Conservation (phyloP, 2,888 invertebrate genomes). For the Drosophila mimica region DNA sequence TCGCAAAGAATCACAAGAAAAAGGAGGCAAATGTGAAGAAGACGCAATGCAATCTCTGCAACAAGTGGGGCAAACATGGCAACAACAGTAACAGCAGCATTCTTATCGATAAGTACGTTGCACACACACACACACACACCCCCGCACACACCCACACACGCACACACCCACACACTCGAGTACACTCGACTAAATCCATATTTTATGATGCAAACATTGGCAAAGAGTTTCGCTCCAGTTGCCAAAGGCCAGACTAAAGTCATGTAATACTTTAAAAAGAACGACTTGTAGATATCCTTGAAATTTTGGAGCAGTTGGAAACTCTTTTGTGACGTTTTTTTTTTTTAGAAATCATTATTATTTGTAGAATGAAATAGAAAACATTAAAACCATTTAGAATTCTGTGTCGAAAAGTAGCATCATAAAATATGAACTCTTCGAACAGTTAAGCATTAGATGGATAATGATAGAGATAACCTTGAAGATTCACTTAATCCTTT, state of each 20-base stretch:
- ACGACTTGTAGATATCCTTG: slow-evolving; percentile 12
- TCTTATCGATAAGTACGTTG: slow-evolving; percentile 44
- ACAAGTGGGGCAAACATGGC: slow-evolving; percentile 56
- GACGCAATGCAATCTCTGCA: slow-evolving; percentile 32
- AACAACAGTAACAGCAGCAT: slow-evolving; percentile 26
- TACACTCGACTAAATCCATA: slow-evolving; percentile 58
- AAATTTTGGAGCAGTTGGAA: no score
- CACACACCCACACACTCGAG: slow-evolving; percentile 18
- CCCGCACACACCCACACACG: slow-evolving; percentile 16
- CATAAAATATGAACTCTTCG: neutral
- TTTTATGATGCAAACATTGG: slow-evolving; percentile 71
- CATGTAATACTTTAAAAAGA: neutral
- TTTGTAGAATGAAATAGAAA: neutral
- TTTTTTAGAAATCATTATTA: neutral
- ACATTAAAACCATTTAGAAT: neutral
- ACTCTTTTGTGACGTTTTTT: neutral
- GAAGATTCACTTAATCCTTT: neutral
- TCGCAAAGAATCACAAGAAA: neutral
- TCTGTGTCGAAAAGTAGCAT: neutral
- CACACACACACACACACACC: slow-evolving; percentile 24
- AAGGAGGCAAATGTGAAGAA: neutral
- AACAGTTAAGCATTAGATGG: neutral
- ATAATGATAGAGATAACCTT: neutral
- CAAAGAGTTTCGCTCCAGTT: slow-evolving; percentile 42
- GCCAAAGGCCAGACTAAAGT: slow-evolving; percentile 26